Conservation (phyloP, 2,113 vertebrate species). For the Aphyosemion australe region DNA sequence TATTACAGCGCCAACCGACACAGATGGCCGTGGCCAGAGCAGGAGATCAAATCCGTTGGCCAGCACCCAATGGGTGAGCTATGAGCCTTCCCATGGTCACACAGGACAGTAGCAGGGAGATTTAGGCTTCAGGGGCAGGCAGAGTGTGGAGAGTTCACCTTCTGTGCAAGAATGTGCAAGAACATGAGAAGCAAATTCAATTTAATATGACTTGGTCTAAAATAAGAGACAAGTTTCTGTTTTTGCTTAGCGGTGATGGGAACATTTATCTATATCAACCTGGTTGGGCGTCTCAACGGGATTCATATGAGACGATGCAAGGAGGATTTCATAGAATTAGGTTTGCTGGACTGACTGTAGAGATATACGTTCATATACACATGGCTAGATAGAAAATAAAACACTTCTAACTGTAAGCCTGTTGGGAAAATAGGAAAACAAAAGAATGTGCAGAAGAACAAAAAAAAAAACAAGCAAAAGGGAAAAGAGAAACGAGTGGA, state of each 20-base stretch:
- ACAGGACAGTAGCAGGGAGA: slow-evolving; percentile 32
- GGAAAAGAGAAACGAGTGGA: slow-evolving; percentile 2
- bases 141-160: slow-evolving; percentile 20
- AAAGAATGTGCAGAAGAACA: slow-evolving; percentile 1
- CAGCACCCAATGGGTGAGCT: slow-evolving; percentile 67
- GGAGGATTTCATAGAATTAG: slow-evolving; percentile 47
- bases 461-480: neutral
- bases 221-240: slow-evolving; percentile 12
- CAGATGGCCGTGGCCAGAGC: slow-evolving; percentile 68
- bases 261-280: slow-evolving; percentile 55
- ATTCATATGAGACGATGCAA: slow-evolving; percentile 43
- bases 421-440: slow-evolving; percentile 45
- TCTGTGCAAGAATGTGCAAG: slow-evolving; percentile 19
- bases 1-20: slow-evolving; percentile 64
- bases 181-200: slow-evolving; percentile 25
- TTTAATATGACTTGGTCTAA: slow-evolving; percentile 27
- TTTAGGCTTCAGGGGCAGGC: slow-evolving; percentile 28
- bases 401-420: slow-evolving; percentile 24
- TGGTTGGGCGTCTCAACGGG: slow-evolving; percentile 38
- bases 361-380: neutral
- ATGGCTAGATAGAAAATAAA: no score
- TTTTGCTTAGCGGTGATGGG: slow-evolving; percentile 35
- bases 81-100: slow-evolving; percentile 51
- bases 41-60: slow-evolving; percentile 68
- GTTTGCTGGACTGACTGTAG: slow-evolving; percentile 29